These are phyloP conservation scores for Oscheius sp. DNA, from an alignment of 2,888 invertebrate genomes.

Conservation along the genomic window DNA sequence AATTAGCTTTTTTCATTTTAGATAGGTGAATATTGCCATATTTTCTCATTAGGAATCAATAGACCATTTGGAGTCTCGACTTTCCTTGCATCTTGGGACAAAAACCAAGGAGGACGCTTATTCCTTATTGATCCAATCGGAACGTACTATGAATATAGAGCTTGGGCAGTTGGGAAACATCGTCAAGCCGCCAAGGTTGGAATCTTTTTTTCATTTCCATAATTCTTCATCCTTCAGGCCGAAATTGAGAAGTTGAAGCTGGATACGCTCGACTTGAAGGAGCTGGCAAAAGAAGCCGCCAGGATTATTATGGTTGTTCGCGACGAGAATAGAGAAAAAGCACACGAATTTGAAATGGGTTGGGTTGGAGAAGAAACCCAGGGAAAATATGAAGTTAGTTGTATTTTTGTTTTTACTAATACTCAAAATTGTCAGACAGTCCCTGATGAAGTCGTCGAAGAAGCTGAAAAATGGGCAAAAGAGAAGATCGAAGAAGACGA, in stretches of 20 bases:
- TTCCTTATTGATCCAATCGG: constrained; percentile 97
- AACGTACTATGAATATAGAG: constrained; percentile 92
- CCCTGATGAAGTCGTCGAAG: constrained; percentile 51
- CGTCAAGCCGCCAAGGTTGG: constrained; percentile 80
- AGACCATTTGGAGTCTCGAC: constrained; percentile 94
- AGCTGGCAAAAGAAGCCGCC: constrained; percentile 68
- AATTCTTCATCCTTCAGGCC: constrained; percentile 77
- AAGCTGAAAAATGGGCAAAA: constrained; percentile 66
- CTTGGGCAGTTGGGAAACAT: constrained; percentile 97
- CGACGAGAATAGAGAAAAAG: constrained; percentile 80
- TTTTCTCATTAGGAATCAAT: constrained; percentile 97
- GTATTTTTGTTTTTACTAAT: neutral
- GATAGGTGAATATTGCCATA: constrained; percentile 95
- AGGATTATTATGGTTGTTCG: constrained; percentile 72
- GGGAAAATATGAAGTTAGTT: constrained; percentile 62
- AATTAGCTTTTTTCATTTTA: constrained; percentile 32
- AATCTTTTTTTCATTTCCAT: neutral
- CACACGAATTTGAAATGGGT: constrained; percentile 67
- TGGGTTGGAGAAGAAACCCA: constrained; percentile 69
- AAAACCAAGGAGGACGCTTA: constrained; percentile 75
- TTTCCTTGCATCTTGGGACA: constrained; percentile 78
- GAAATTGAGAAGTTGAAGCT: constrained; percentile 94
- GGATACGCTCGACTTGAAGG: constrained; percentile 53
- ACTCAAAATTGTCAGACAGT: constrained; percentile 38
- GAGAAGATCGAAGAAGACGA: constrained; percentile 66